phyloP scores from a whole-genome alignment of 2,113 vertebrate species.

The human region GRCh38 chr21:42059501-42060000 shows the following conservation, averaged over 20 bases:
- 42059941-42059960: rapidly evolving
- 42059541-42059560: background rate
- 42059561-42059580: background rate
- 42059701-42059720: rapidly evolving
- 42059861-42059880: rapidly evolving
- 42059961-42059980: background rate
- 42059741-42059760: background rate
- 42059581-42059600: background rate
- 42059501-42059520: background rate
- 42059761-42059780: rapidly evolving
- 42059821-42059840: too few species aligned
- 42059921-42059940: background rate
- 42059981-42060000: background rate
- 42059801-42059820: rapidly evolving
- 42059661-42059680: background rate
- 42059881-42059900: rapidly evolving
- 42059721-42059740: background rate
- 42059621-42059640: rapidly evolving
- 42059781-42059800: too few species aligned
- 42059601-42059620: background rate
- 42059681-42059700: rapidly evolving
- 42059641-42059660: rapidly evolving
- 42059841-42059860: rapidly evolving
- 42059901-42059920: rapidly evolving
- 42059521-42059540: background rate